A percentile compares a stretch with the other conserved stretches of the same genome.
Evolutionary conservation across 1,140 invertebrate genomes (phyloP).

Genomic region (Myzus persicae): DNA sequence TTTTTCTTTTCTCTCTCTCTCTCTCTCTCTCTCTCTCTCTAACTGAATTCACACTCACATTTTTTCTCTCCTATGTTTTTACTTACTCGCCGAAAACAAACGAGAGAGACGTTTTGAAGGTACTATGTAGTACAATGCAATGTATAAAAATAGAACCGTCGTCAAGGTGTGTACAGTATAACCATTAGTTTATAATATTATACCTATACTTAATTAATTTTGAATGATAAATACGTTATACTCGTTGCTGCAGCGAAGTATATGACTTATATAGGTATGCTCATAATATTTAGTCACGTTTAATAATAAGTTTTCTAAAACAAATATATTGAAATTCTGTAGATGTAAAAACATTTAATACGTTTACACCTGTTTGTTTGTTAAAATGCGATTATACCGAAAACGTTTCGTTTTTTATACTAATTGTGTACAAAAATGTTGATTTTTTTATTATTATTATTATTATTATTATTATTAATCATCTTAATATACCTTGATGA

Average conservation of each 20-base stretch:
- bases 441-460: background rate
- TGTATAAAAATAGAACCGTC: background rate
- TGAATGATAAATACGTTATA: background rate
- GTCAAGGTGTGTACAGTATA: background rate
- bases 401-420: slow-evolving; percentile 3
- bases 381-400: slow-evolving; percentile 17
- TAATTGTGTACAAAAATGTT: slow-evolving; percentile 50
- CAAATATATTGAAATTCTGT: slow-evolving; percentile 2
- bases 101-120: background rate
- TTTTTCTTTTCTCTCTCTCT: background rate
- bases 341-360: slow-evolving; percentile 27
- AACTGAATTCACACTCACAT: background rate
- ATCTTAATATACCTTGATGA: slow-evolving; percentile 16
- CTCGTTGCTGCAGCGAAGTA: background rate
- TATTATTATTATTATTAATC: slow-evolving; percentile 23
- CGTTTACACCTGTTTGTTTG: background rate
- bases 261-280: slow-evolving; percentile 15
- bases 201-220: background rate
- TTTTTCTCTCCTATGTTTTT: background rate
- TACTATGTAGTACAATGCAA: background rate
- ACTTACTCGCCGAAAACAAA: background rate
- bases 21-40: slow-evolving; percentile 18
- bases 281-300: slow-evolving; percentile 38
- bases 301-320: slow-evolving; percentile 18
- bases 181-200: background rate